phyloP scores from a whole-genome alignment of 2,113 vertebrate genomes.

The Copsychus sechellarum region DNA sequence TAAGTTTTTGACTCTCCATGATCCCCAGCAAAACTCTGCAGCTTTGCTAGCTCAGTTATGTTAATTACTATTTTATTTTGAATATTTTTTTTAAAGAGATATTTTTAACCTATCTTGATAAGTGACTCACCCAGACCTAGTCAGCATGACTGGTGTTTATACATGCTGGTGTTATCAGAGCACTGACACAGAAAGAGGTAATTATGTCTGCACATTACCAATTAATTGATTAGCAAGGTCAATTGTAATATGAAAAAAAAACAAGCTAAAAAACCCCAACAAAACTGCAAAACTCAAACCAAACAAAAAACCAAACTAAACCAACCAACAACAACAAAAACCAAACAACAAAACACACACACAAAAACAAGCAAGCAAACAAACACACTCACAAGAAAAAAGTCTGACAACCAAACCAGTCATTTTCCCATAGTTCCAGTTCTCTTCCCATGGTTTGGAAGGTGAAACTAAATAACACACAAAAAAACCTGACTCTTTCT shows the following conservation, averaged over 20 bases:
- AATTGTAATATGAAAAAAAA: not conserved
- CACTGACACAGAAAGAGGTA: not conserved
- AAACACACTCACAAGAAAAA: not conserved
- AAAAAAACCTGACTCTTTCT: not conserved
- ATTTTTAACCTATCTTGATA: not conserved
- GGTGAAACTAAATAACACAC: not conserved
- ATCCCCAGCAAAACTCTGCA: not conserved
- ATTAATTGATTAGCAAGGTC: not conserved
- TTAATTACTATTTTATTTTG: not conserved
- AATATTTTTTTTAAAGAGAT: not conserved
- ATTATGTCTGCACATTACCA: not conserved
- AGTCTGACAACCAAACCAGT: not conserved
- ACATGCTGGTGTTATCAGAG: not conserved
- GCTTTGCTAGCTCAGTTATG: not conserved
- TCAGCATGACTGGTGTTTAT: not conserved
- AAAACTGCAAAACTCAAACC: not conserved
- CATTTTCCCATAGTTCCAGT: not conserved
- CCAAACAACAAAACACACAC: accelerated
- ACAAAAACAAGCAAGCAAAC: not conserved
- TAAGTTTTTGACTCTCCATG: not conserved
- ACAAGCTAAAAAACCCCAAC: accelerated
- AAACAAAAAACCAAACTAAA: not conserved
- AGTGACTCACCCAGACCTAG: not conserved
- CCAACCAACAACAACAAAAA: not conserved
- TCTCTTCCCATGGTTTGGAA: not conserved